Evolutionary conservation across 2,113 vertebrate genomes (phyloP), one percentile per base, ranked within the genome.

Genomic region (Pionites leucogaster): DNA sequence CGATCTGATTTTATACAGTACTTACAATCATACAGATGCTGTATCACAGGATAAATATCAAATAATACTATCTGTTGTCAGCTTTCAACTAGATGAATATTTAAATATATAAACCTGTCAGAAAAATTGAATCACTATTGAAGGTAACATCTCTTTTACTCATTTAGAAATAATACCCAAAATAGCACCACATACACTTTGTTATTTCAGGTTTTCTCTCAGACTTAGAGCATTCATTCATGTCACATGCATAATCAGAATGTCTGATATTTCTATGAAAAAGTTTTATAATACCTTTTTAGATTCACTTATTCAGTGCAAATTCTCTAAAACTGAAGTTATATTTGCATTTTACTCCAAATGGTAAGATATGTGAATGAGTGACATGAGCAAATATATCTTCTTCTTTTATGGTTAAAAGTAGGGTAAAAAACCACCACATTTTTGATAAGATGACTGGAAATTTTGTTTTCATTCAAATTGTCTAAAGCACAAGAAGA

Each of bases 341-440:
- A 15, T 27, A 31, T n/a, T 64, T 74, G 1, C 8, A 35, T 79
- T 94, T 81, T 63, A 64, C 8, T 62, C 33, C 6, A 79, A 75
- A 47, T 41, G 6, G 7, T 42, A 57, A 77, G 49, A 64, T 75
- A 49, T 4, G 0, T 64, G 33, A 82, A 69, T 80, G 22, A 52
- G 7, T 65, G 7, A 53, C 27, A 31, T 28, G 6, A 67, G 3
- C 2, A 74, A 67, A 74, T 33, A 10, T 35, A 24, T 20, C 0
- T 75, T 89, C 80, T 86, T 33, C 1, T 28, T 49, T 72, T 46
- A 24, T 53, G 11, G 46, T 67, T 72, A 65, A 70, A 86, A 78
- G 0, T 46, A 33, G 41, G 17, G 49, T 9, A 52, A 86, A 71
- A 67, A 5, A 1, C 0, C 13, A 13, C 57, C 57, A 0, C 1